These are phyloP conservation scores for Melanostoma mellinum DNA, from an alignment of 2,888 invertebrate genomes.

Conservation along the genomic window DNA sequence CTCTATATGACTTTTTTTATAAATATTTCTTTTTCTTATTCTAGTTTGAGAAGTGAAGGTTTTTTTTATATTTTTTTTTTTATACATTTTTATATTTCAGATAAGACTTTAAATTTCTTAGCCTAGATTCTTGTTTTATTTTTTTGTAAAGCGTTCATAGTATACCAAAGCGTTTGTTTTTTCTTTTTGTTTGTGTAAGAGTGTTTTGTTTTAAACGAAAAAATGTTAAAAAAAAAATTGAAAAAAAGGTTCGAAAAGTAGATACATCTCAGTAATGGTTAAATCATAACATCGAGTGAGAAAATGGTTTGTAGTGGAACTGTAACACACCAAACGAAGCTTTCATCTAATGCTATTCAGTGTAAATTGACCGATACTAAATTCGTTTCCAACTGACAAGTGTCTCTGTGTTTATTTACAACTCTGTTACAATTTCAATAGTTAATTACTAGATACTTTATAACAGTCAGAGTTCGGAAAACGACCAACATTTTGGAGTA, in stretches of 20 bases:
- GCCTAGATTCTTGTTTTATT: slow-evolving; percentile 49
- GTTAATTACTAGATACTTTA: too few relatives aligned
- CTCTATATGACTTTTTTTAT: background rate
- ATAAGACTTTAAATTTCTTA: slow-evolving; percentile 14
- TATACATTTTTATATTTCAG: slow-evolving; percentile 41
- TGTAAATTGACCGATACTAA: too few relatives aligned
- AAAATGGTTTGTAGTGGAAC: too few relatives aligned
- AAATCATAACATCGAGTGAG: too few relatives aligned
- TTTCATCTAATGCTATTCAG: too few relatives aligned
- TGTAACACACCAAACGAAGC: too few relatives aligned
- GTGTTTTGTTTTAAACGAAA: slow-evolving; percentile 42
- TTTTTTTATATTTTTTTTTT: slow-evolving; percentile 36
- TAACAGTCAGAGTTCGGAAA: too few relatives aligned
- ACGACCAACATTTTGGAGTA: too few relatives aligned
- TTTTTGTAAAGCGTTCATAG: slow-evolving; percentile 82
- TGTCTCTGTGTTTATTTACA: too few relatives aligned
- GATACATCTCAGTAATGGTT: too few relatives aligned
- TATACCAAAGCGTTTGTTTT: slow-evolving; percentile 82
- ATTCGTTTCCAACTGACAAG: too few relatives aligned
- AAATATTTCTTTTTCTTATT: background rate
- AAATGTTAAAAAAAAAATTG: slow-evolving; percentile 13
- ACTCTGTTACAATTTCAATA: too few relatives aligned
- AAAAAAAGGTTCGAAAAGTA: background rate
- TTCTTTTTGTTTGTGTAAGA: slow-evolving; percentile 52
- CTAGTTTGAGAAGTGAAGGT: slow-evolving; percentile 25